phyloP scores from a whole-genome alignment of 2,113 vertebrate genomes.

The Coryphaenoides rupestris region DNA sequence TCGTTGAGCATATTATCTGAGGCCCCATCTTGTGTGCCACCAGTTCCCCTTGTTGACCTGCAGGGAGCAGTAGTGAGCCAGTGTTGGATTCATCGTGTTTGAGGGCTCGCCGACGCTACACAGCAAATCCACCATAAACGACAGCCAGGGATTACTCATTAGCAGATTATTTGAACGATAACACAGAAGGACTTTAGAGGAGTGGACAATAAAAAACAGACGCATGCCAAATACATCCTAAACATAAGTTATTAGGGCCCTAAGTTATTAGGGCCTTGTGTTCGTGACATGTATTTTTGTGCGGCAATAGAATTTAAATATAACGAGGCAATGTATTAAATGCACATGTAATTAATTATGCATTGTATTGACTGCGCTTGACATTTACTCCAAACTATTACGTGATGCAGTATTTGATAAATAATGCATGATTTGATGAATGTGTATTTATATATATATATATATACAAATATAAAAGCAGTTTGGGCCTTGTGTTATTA shows the following conservation, averaged over 20 bases:
- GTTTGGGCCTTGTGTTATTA: no score
- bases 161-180: constrained; percentile 18
- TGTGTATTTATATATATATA: no score
- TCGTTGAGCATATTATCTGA: background rate
- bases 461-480: no score
- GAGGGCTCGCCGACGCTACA: constrained; percentile 11
- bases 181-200: constrained; percentile 10
- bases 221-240: background rate
- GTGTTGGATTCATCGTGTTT: constrained; percentile 6
- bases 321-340: background rate
- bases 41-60: constrained; percentile 45
- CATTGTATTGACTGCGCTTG: background rate
- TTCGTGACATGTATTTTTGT: no score
- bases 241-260: background rate
- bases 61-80: constrained; percentile 55
- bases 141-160: constrained; percentile 18
- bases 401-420: no score
- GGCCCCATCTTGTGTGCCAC: background rate
- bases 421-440: no score
- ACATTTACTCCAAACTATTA: no score
- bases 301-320: no score
- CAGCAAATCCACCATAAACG: constrained; percentile 1
- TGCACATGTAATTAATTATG: background rate
- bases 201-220: constrained; percentile 1
- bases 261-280: no score